Base-by-base conservation (phyloP, 2,797 vertebrate species). In the Chloroceryle amazona region DNA sequence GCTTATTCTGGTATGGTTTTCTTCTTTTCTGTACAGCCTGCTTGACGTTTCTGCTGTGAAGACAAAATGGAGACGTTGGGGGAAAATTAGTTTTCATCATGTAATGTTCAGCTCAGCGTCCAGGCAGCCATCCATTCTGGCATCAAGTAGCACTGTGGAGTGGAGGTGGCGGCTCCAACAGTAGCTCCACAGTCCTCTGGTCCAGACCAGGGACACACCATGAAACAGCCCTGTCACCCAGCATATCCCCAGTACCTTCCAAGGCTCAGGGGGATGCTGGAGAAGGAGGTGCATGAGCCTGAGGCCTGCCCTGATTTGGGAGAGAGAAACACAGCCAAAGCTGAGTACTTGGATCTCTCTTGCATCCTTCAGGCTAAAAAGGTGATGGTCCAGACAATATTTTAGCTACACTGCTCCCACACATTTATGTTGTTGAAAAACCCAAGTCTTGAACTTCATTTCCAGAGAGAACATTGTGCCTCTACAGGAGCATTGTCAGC, bases 1-100 rank as follows among this genome's bases (percentile, higher is more conserved):
- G 63, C 44, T 78, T 86, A 84, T 55, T 95, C 89, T 97, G 67
- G 67, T 94, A 72, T 6, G 13, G 81, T 39, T 78, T 88, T 66
- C 79, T 66, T 76, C 54, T 89, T 66, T 57, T 76, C 87, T 95
- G 46, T 75, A 31, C 79, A 89, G 89, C 39, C 67, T 91, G 94
- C 44, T 76, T 82, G 67, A 41, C 0, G 10, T 83, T 95, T 86
- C 84, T 91, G 81, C 87, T 91, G 61, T 46, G 79, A 97, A 87
- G 63, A 93, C 81, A 91, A 95, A 95, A 90, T 3, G 44, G 41
- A 49, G 63, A 91, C 71, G 22, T 37, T 90, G 65, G 31, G 68
- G 60, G 10, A 18, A 93, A 94, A 96, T 78, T 29, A 86, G 47
- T 86, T 94, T 83, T 49, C 57, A 71, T 74, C 67, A 67, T 80